Evolutionary conservation across 2,888 invertebrate genomes (phyloP).

Genomic region (Oxycera nigricornis): DNA sequence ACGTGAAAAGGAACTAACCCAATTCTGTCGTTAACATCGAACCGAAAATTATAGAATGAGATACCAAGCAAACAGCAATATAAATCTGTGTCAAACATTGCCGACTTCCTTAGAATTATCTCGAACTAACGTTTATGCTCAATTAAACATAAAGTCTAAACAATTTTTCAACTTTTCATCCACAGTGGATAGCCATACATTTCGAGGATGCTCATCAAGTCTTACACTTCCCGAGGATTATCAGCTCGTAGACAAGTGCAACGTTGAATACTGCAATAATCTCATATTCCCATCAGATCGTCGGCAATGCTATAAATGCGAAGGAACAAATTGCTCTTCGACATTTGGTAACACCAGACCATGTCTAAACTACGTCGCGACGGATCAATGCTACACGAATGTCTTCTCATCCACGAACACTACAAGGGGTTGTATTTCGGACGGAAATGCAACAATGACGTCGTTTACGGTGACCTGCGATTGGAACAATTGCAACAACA

Average conservation of each 20-base stretch:
- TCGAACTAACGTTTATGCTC: no score
- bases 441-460: constrained; percentile 17
- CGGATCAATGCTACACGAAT: constrained; percentile 40
- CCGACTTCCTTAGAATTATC: no score
- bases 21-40: no score
- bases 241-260: background rate
- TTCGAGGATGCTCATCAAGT: constrained; percentile 15
- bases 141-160: background rate
- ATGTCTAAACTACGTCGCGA: constrained; percentile 35
- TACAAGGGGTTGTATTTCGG: constrained; percentile 41
- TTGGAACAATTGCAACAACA: background rate
- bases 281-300: constrained; percentile 35
- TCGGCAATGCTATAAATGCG: constrained; percentile 36
- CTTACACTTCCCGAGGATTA: background rate
- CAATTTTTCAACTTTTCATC: background rate
- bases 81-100: no score
- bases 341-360: background rate
- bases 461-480: constrained; percentile 5
- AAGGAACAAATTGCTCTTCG: constrained; percentile 27
- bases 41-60: no score
- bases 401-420: constrained; percentile 34
- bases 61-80: no score
- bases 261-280: constrained; percentile 20
- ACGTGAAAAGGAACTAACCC: no score
- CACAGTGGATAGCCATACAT: constrained; percentile 16